Conservation (phyloP, 2,113 vertebrate genomes). For the Triplophysa tibetana region DNA sequence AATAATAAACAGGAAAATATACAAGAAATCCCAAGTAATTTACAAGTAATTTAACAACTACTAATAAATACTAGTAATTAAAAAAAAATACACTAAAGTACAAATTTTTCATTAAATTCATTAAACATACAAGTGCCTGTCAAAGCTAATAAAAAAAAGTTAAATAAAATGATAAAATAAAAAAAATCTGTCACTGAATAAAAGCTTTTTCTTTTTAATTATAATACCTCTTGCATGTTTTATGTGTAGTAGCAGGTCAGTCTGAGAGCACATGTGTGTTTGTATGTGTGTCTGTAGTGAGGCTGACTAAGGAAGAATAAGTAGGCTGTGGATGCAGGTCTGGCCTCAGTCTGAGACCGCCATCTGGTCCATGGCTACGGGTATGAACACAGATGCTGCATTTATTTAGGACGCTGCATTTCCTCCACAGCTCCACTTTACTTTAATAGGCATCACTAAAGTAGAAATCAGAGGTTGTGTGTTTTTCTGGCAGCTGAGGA, state of each 20-base stretch:
- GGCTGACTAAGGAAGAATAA: conserved; percentile 25
- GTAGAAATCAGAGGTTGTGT: conserved; percentile 22
- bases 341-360: conserved; percentile 22
- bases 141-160: too few relatives aligned
- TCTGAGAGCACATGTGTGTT: conserved; percentile 40
- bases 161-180: too few relatives aligned
- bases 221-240: background rate
- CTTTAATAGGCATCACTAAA: conserved; percentile 48
- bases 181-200: too few relatives aligned
- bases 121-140: too few relatives aligned
- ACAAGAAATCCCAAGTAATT: too few relatives aligned
- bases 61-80: too few relatives aligned
- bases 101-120: too few relatives aligned
- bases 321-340: conserved; percentile 1
- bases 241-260: conserved; percentile 27
- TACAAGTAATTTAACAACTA: too few relatives aligned
- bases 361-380: conserved; percentile 47
- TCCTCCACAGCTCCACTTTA: conserved; percentile 40
- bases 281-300: conserved; percentile 31
- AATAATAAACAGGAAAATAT: too few relatives aligned
- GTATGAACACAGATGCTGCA: conserved; percentile 42
- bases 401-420: conserved; percentile 51
- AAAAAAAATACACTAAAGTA: too few relatives aligned
- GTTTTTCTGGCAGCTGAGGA: conserved; percentile 31
- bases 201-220: too few relatives aligned